phyloP scores from a whole-genome alignment of 2,113 vertebrate species.

The Tichodroma muraria region DNA sequence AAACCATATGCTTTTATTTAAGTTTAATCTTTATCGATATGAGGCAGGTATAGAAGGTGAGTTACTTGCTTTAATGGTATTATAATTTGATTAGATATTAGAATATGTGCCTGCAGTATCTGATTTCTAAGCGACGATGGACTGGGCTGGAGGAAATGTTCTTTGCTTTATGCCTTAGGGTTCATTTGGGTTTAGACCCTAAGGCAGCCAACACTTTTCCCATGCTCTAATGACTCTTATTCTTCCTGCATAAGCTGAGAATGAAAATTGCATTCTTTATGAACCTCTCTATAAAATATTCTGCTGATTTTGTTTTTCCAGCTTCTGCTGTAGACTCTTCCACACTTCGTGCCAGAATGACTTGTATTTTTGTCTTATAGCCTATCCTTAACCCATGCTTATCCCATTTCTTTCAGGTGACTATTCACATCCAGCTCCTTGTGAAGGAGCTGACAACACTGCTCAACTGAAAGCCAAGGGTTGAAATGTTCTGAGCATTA shows the following conservation, averaged over 20 bases:
- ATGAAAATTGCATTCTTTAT: background rate
- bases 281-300: background rate
- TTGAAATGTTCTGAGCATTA: background rate
- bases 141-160: background rate
- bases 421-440: background rate
- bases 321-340: background rate
- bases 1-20: background rate
- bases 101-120: background rate
- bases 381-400: background rate
- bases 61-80: conserved; percentile 1
- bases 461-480: background rate
- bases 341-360: background rate
- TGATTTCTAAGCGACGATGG: background rate
- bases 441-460: background rate
- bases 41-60: background rate
- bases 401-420: background rate
- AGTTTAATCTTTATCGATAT: conserved; percentile 11
- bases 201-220: background rate
- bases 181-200: background rate
- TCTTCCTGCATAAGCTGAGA: background rate
- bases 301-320: background rate
- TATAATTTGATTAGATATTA: conserved; percentile 16
- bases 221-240: background rate
- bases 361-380: background rate
- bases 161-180: background rate